phyloP scores from a whole-genome alignment of 2,113 vertebrate species.

The Passer montanus region DNA sequence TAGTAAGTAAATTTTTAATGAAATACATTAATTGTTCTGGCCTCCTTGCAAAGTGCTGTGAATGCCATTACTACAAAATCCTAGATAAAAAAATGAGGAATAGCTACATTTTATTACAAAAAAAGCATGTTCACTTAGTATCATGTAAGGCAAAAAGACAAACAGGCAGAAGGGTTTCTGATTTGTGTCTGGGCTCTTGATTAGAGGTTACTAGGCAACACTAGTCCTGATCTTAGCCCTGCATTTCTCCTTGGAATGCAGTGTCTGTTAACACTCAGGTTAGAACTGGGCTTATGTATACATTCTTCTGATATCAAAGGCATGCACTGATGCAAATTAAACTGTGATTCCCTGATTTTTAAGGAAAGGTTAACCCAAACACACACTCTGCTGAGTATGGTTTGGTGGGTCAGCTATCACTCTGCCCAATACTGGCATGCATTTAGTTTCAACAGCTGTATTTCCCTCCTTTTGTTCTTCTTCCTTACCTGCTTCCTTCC shows the following conservation, averaged over 20 bases:
- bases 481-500: neutral
- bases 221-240: neutral
- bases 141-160: neutral
- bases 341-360: neutral
- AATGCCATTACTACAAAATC: neutral
- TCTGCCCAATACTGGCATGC: neutral
- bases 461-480: neutral
- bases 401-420: neutral
- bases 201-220: constrained; percentile 28
- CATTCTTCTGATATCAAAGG: constrained; percentile 29
- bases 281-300: neutral
- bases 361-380: neutral
- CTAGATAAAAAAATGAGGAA: neutral
- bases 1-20: neutral
- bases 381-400: neutral
- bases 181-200: neutral
- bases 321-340: neutral
- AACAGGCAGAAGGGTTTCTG: neutral
- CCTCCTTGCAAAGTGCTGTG: neutral
- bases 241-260: constrained; percentile 10
- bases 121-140: neutral
- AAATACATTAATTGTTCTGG: neutral
- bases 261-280: neutral
- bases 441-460: neutral
- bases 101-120: neutral